Base-by-base conservation (phyloP, 2,888 invertebrate species). In the Calameuta pallipes region DNA sequence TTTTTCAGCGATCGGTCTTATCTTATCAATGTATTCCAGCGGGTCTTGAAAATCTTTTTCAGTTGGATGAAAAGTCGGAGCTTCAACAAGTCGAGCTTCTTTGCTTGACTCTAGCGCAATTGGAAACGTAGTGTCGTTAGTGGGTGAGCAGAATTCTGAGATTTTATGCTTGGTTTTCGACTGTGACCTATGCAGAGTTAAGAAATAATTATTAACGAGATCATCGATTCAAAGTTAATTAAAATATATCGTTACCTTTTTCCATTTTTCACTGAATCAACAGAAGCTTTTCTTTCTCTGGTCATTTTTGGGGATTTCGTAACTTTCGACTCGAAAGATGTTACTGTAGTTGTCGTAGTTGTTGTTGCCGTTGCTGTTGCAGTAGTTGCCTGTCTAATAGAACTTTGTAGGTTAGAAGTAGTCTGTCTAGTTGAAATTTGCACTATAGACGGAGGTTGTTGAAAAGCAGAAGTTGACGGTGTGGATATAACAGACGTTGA, bases 21-120 rank as follows among this genome's bases (percentile, higher is more conserved):
- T 96, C 80, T 95, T 94, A 80, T 96, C 96, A 79, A 98, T 96
- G 86, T 96, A 98, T 80, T 95, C 94, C 9, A 98, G 92, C 0
- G 98, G 98, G 92, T 98, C 97, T 81, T 87, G 90, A 88, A 98
- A 98, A 87, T 98, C 97, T 84, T 95, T 95, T 80, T 95, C 95
- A 0, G 95, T 95, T 0, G 97, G 98, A 87, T 95, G 93, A 90
- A 96, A 98, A 0, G 95, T 94, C 0, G 96, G 97, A 0, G 97
- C 97, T 81, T 96, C 95, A 0, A 95, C 94, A 82, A 96, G 92
- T 84, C 93, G 93, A 0, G 94, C 93, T 41, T 89, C 88, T 15
- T 88, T 86, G 11, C 79, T 84, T 9, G 82, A 79, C 56, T 86
- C 85, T 74, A 82, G 83, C 71, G 82, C 81, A 74, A 83, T 85